Evolutionary conservation across 2,113 vertebrate species (phyloP).

Genomic region (Xenopus borealis): DNA sequence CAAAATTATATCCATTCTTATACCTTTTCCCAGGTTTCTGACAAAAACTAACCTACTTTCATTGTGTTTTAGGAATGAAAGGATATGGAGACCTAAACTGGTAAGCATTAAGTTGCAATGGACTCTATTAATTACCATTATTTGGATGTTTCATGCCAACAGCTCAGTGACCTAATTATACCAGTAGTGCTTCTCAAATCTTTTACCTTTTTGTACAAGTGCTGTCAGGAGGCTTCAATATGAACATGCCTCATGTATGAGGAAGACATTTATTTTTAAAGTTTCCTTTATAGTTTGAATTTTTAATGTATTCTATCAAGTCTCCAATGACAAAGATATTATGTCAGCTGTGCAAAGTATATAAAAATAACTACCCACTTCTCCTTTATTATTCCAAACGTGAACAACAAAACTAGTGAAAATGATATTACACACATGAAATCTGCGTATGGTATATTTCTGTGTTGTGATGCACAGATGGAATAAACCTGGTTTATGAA

Average conservation of each 20-base stretch:
- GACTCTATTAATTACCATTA: background rate
- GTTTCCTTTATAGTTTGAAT: slow-evolving; percentile 22
- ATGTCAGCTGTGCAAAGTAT: slow-evolving; percentile 18
- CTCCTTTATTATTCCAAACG: slow-evolving; percentile 30
- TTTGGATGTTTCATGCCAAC: background rate
- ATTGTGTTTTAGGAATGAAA: background rate
- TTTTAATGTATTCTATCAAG: slow-evolving; percentile 6
- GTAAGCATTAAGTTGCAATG: background rate
- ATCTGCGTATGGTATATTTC: background rate
- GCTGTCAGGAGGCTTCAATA: slow-evolving; percentile 41
- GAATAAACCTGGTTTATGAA: background rate
- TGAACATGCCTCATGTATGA: slow-evolving; percentile 18
- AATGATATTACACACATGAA: background rate
- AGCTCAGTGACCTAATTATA: slow-evolving; percentile 2
- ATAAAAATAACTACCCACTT: slow-evolving; percentile 31
- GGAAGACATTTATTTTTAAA: slow-evolving; percentile 48
- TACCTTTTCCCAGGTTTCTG: no score
- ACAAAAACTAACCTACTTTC: background rate
- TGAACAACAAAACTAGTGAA: background rate
- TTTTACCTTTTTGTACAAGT: slow-evolving; percentile 11
- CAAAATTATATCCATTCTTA: no score
- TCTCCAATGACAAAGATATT: slow-evolving; percentile 23
- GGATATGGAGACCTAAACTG: background rate
- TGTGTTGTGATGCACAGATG: background rate
- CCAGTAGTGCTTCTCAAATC: slow-evolving; percentile 2